These are phyloP conservation scores for Goniozus legneri DNA, from an alignment of 1,140 invertebrate species.

Conservation along the genomic window DNA sequence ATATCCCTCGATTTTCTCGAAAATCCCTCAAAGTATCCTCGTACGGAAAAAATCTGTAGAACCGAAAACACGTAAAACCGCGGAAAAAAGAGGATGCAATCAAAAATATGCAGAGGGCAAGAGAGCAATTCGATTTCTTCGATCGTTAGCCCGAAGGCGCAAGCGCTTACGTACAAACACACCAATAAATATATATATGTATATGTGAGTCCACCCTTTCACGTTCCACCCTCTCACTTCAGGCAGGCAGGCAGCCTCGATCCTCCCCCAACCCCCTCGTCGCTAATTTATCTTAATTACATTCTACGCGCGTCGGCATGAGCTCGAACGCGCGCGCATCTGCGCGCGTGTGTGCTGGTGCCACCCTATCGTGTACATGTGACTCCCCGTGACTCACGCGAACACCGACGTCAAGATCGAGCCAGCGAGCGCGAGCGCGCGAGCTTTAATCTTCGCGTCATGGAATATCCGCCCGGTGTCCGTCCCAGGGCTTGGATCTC, in stretches of 20 bases:
- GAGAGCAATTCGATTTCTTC: too few species aligned
- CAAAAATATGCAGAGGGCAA: too few species aligned
- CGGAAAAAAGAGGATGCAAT: too few species aligned
- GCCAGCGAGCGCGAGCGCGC: slow-evolving; percentile 17
- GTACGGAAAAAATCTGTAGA: too few species aligned
- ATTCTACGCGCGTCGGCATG: slow-evolving; percentile 47
- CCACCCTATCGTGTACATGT: not conserved
- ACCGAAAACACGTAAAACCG: too few species aligned
- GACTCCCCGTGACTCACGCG: not conserved
- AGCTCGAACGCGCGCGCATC: slow-evolving; percentile 15
- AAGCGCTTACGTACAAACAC: not conserved
- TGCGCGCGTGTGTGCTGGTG: slow-evolving; percentile 3
- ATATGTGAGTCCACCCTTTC: slow-evolving; percentile 21
- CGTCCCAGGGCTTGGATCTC: slow-evolving; percentile 18
- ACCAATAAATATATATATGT: slow-evolving; percentile 6
- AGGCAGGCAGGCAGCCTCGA: too few species aligned
- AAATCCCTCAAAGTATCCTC: too few species aligned
- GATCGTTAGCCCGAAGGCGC: too few species aligned
- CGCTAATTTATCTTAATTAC: slow-evolving; percentile 54
- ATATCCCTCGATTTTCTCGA: too few species aligned
- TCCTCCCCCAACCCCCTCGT: slow-evolving; percentile 47
- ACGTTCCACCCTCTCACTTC: slow-evolving; percentile 27
- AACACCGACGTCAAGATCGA: not conserved
- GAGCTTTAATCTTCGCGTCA: slow-evolving; percentile 36
- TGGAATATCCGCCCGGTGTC: slow-evolving; percentile 23